Evolutionary conservation across 2,888 invertebrate genomes (phyloP), one percentile per base, ranked within the genome.

Genomic region (Epistrophella euchroma): DNA sequence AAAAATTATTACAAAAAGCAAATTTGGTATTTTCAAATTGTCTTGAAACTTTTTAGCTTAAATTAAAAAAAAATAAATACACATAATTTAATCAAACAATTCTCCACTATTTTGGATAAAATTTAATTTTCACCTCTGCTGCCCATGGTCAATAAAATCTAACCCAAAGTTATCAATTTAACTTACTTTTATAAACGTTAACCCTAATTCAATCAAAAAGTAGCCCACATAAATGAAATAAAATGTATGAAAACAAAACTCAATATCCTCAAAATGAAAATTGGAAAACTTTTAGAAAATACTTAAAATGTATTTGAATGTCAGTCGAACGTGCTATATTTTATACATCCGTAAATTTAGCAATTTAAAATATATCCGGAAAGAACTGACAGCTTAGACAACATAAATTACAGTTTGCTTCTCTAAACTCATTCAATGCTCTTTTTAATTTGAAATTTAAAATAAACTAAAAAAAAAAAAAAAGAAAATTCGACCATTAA

Each of bases 91-190:
- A 28, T 5, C 28, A 28, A 6, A 5, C 4, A 4, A 0, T 28
- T 0, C 28, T 28, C 28, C 17, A 45, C 6, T 17, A 45, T 45
- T 45, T 45, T 35, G n/a, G 0, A 43, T 43, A 43, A n/a, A 43
- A 43, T 43, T 43, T 9, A 35, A 68, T 68, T 68, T 68, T 68
- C 50, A 68, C 66, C 66, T 68, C 66, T 19, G n/a, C n/a, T 68
- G n/a, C 15, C 52, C 50, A 52, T 32, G n/a, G n/a, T 52, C 25
- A 22, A 37, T 22, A 13, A 40, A 66, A 64, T 17, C 45, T 22
- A 52, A 52, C 35, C 6, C 52, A 68, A 40, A 52, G 22, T 25
- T 52, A 25, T 25, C 68, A 4, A 17, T 25, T 25, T 25, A 37
- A 37, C 25, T 52, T n/a, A 6, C n/a, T 25, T 40, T 17, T 35